Evolutionary conservation across 1,140 invertebrate species (phyloP).

Genomic region (Oryctes rhinoceros): DNA sequence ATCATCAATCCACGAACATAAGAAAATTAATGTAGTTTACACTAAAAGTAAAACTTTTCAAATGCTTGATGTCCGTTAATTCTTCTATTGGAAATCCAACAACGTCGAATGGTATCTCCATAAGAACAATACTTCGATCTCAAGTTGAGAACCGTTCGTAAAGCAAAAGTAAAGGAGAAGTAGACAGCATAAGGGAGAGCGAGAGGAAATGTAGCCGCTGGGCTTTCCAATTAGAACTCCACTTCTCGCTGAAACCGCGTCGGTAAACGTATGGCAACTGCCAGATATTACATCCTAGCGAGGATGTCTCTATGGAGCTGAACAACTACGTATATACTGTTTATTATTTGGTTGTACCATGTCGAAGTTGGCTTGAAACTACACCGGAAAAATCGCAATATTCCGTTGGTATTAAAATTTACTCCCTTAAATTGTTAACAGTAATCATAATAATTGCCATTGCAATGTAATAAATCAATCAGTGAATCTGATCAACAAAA

Average conservation of each 20-base stretch:
- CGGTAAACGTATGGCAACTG: conserved; percentile 40
- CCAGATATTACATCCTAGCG: conserved; percentile 36
- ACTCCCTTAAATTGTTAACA: not conserved
- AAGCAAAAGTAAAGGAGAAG: not conserved
- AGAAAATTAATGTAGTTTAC: no score
- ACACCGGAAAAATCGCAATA: not conserved
- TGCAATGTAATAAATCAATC: not conserved
- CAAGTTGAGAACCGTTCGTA: not conserved
- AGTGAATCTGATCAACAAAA: no score
- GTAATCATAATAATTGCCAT: not conserved
- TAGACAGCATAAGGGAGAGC: not conserved
- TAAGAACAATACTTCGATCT: not conserved
- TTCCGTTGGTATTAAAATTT: not conserved
- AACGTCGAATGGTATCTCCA: no score
- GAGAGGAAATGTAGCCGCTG: conserved; percentile 10
- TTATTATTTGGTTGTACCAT: not conserved
- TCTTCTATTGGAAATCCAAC: no score
- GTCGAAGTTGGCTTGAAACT: not conserved
- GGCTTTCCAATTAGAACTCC: conserved; percentile 39
- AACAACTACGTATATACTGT: not conserved
- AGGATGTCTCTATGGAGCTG: conserved; percentile 20
- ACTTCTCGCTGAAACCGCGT: conserved; percentile 40
- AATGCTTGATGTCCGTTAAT: no score
- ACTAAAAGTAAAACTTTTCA: no score
- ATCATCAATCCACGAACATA: no score